Evolutionary conservation across 2,797 vertebrate species (phyloP), one percentile per base, ranked within the genome.

Genomic region (Phaenicophaeus curvirostris): DNA sequence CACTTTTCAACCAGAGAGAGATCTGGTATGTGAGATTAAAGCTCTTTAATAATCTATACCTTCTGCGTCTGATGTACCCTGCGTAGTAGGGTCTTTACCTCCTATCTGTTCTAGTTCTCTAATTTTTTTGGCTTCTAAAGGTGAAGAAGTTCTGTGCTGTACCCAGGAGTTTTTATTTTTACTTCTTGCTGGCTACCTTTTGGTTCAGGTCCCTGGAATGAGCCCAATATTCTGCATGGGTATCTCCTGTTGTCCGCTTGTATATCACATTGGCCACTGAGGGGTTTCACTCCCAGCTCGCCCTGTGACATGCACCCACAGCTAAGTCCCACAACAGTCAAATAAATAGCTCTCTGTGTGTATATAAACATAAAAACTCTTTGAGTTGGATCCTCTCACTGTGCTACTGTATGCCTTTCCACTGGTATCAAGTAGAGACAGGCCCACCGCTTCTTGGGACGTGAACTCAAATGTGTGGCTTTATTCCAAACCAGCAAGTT

Each of bases 261-360:
- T 3, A 5, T 3, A 1, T 75, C 55, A 13, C 0, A 0, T 13
- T 0, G 5, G 37, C 41, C 44, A 20, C 0, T 1, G 46, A 33
- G n/a, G 23, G 13, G 7, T 65, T 91, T 86, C 39, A 27, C 46
- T 76, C 55, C 24, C 55, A 48, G 31, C 24, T 82, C 3, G 0
- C 18, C 54, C 61, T 30, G 6, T 27, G n/a, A 6, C 3, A 0
- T 54, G n/a, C 48, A 23, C 35, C 15, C 61, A 41, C 7, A 82
- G 48, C 59, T n/a, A 19, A 79, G 55, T 39, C 51, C 39, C 58
- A 42, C 48, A 68, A 16, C 31, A 74, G 44, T 67, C 15, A 42
- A 71, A 69, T 53, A 82, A 69, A 77, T 27, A 90, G 31, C 8
- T 23, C 44, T 86, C 0, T 78, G 4, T 74, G 24, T 46, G 37